These are phyloP conservation scores for Neolamprologus ventralis DNA, from an alignment of 2,113 vertebrate species.

Conservation along the genomic window DNA sequence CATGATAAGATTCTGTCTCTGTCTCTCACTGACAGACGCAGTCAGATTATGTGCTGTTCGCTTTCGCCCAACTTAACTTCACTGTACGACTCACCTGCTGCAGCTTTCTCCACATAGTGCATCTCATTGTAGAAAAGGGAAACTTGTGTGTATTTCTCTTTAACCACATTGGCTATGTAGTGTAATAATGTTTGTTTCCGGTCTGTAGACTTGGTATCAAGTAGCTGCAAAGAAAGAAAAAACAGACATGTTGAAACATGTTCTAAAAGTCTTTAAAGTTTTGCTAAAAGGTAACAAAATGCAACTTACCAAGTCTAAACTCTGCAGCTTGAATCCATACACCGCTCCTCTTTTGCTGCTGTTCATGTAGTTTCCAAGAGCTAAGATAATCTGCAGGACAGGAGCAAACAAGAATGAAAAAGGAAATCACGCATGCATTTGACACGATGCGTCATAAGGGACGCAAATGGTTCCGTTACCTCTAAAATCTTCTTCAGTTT, in stretches of 20 bases:
- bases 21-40: not conserved
- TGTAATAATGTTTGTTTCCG: slow-evolving; percentile 90
- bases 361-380: slow-evolving; percentile 99
- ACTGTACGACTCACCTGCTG: slow-evolving; percentile 75
- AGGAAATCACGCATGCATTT: not conserved
- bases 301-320: slow-evolving; percentile 86
- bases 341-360: slow-evolving; percentile 98
- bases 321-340: slow-evolving; percentile 98
- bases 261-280: not conserved
- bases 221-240: slow-evolving; percentile 67
- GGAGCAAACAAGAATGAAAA: not conserved
- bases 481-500: slow-evolving; percentile 94
- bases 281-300: not conserved
- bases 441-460: not conserved
- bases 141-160: slow-evolving; percentile 90
- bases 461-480: slow-evolving; percentile 54
- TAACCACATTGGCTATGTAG: slow-evolving; percentile 93
- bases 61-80: not conserved
- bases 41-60: not conserved
- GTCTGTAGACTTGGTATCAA: slow-evolving; percentile 96
- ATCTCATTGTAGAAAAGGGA: slow-evolving; percentile 91
- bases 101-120: slow-evolving; percentile 93
- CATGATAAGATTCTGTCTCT: not conserved
- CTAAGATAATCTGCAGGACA: slow-evolving; percentile 85
- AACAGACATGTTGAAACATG: not conserved